Conservation (phyloP, 2,888 invertebrate species). For the Eristalinus sepulchralis region DNA sequence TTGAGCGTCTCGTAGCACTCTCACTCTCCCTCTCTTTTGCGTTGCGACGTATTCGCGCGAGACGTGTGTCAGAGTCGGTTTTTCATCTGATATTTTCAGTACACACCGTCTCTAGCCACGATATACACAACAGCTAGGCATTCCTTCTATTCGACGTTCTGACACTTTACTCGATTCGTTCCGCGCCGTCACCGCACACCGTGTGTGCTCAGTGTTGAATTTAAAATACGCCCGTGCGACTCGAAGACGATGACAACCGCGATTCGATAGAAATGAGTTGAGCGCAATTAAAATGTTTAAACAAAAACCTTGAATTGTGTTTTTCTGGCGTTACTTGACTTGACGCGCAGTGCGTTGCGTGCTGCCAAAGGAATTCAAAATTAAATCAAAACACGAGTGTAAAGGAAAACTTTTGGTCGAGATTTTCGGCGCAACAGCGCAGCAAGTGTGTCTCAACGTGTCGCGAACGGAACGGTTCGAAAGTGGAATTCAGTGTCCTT, state of each 20-base stretch:
- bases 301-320: conserved; percentile 59
- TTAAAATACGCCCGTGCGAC: conserved; percentile 47
- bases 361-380: not conserved
- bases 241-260: conserved; percentile 4
- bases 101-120: conserved; percentile 15
- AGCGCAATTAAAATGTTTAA: conserved; percentile 55
- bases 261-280: conserved; percentile 39
- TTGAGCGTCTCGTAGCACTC: conserved; percentile 1
- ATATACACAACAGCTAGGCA: not conserved
- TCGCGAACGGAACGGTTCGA: conserved; percentile 29
- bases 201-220: conserved; percentile 48
- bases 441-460: not conserved
- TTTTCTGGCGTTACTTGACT: conserved; percentile 3
- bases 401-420: conserved; percentile 6
- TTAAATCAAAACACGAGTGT: not conserved
- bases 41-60: not conserved
- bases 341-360: conserved; percentile 17
- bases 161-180: conserved; percentile 45
- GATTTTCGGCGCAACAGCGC: not conserved
- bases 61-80: conserved; percentile 40
- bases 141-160: conserved; percentile 34
- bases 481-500: conserved; percentile 8
- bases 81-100: conserved; percentile 25
- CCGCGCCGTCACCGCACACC: not conserved
- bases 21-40: conserved; percentile 4